phyloP scores from a whole-genome alignment of 2,113 vertebrate species.

The Heptranchias perlo region DNA sequence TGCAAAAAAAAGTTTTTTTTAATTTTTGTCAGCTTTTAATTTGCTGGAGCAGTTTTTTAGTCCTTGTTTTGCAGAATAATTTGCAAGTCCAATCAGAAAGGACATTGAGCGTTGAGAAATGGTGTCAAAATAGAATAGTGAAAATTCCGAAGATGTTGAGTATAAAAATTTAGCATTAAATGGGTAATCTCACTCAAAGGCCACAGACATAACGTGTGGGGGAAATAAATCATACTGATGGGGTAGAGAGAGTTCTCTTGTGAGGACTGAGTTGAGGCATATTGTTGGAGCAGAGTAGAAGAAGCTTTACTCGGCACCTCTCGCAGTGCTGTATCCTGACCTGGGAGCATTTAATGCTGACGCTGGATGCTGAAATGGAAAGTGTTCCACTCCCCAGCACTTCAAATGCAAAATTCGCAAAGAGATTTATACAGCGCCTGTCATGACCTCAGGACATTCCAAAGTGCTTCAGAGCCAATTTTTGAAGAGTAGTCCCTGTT shows the following conservation, averaged over 20 bases:
- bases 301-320: neutral
- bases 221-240: neutral
- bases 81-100: neutral
- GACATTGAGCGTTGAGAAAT: no score
- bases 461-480: neutral
- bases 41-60: neutral
- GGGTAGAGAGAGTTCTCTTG: neutral
- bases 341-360: neutral
- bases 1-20: neutral
- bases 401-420: neutral
- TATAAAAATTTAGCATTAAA: neutral
- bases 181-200: neutral
- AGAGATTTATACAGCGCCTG: neutral
- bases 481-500: neutral
- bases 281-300: neutral
- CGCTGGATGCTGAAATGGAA: neutral
- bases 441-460: neutral
- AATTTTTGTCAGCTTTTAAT: neutral
- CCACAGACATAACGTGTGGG: neutral
- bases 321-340: neutral
- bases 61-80: neutral
- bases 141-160: neutral
- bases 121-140: neutral
- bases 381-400: neutral
- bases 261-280: neutral